Evolutionary conservation across 53 echinoderm and acorn worm species (phyloP), one percentile per base, ranked within the genome.

Genomic region (Holothuria scabra): DNA sequence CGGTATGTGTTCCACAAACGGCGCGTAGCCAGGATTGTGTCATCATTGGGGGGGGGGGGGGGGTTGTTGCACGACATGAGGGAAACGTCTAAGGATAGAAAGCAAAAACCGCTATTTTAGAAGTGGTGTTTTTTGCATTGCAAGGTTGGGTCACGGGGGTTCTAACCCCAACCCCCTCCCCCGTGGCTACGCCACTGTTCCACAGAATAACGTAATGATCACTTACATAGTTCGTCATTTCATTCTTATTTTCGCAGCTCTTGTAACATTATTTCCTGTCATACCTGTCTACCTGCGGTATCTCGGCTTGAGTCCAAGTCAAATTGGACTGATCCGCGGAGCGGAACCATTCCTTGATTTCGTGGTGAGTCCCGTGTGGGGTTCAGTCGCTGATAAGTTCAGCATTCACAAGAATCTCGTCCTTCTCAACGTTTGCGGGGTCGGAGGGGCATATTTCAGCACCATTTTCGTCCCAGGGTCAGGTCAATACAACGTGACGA

Each of bases 251-350:
- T 60, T 76, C 29, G 32, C 83, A 99, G 99, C 92, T 28, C 79
- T 88, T 67, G 85, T 91, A 4, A 89, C 92, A 22, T 67, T 99
- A 37, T 69, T 92, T 12, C 94, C 94, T 16, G 94, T 90, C 84
- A 74, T 99, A 72, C 99, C 99, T 0, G 86, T 99, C 48, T 99
- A 92, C 94, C 90, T 99, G 90, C 85, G 72, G 31, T 90, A 92
- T 30, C 91, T 99, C 14, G 99, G 99, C 19, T 82, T 95, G 66
- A 83, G 92, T 2, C 83, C 94, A 12, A 85, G 87, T 52, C 94
- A 99, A 57, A 93, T 91, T 28, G 99, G 94, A 20, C 72, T 99
- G 25, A 94, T 99, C 69, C 85, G 94, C 5, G 94, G 99, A 44
- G 83, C 92, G 13, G 99, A 99, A 33, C 99, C 99, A 2, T 85